Base-by-base conservation (phyloP, 2,797 vertebrate genomes). In the Dipus sagitta region DNA sequence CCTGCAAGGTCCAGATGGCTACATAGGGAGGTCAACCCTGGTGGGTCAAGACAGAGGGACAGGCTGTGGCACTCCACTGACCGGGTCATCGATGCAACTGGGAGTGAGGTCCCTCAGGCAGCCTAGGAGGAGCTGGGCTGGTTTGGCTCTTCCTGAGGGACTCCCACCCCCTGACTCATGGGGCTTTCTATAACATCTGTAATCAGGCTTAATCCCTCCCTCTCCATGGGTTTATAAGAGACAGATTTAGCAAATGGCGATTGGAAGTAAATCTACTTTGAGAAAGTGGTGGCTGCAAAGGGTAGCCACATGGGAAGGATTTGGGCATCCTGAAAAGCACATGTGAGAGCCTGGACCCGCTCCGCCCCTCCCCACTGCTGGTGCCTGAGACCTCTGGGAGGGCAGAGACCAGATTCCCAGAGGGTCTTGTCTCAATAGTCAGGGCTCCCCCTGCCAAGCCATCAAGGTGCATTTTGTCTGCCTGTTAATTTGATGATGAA, bases 231-330 rank as follows among this genome's bases (percentile, higher is more conserved):
- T 98, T 99, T 99, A 99, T 98, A 99, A 99, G 99, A 99, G 99
- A 98, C 98, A 98, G 99, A 99, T 99, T 99, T 99, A 99, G 99
- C 99, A 99, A 99, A 99, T 99, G 99, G 99, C 98, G 98, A 99
- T 99, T 99, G 99, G 98, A 99, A 98, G 98, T 98, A 99, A 99
- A 99, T 99, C 99, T 99, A 99, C 99, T 99, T 99, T 99, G 85
- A 98, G 98, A 97, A 98, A 98, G 98, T 97, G 98, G 98, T 98
- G 98, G 97, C 97, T 98, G 96, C 0, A 97, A 98, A 98, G 97
- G 95, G 96, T 96, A 97, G 97, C 98, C 98, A 98, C 96, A 97
- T 95, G 80, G 96, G 95, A 97, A 97, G 96, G 93, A 97, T 97
- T 97, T 96, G 90, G 94, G 96, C 79, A 1, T 67, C 38, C 34